phyloP scores from a whole-genome alignment of 1,140 invertebrate genomes.

The Orussus abietinus region DNA sequence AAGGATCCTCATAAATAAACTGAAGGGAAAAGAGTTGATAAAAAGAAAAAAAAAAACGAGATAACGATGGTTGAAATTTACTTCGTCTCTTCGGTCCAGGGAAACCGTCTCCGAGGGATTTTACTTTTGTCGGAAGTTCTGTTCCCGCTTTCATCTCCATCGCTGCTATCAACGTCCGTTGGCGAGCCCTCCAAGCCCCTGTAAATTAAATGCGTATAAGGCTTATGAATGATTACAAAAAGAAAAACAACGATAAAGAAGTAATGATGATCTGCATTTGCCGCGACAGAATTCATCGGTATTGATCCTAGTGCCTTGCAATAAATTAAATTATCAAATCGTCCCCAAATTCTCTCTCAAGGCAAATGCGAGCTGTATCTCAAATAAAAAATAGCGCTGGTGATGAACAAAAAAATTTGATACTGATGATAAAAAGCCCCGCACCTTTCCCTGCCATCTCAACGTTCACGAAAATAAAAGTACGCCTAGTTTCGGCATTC shows the following conservation, averaged over 20 bases:
- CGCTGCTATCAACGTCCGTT: conserved; percentile 40
- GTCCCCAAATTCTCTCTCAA: background rate
- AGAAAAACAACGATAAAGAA: conserved; percentile 18
- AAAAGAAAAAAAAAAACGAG: conserved; percentile 16
- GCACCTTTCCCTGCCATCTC: conserved; percentile 23
- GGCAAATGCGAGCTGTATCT: conserved; percentile 13
- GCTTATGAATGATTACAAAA: conserved; percentile 8
- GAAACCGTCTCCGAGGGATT: conserved; percentile 57
- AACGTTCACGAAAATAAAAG: conserved; percentile 18
- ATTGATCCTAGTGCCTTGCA: background rate
- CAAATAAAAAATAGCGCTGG: conserved; percentile 22
- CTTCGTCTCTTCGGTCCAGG: conserved; percentile 58
- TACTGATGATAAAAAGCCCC: conserved; percentile 48
- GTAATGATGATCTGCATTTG: conserved; percentile 23
- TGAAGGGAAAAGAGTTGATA: conserved; percentile 12
- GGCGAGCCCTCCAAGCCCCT: conserved; percentile 36
- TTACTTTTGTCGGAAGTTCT: conserved; percentile 49
- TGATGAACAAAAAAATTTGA: conserved; percentile 22
- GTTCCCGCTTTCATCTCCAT: conserved; percentile 40
- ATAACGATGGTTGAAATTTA: conserved; percentile 41
- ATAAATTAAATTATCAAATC: conserved; percentile 14
- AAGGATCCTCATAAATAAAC: conserved; percentile 4
- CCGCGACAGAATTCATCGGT: conserved; percentile 18
- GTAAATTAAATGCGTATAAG: conserved; percentile 23
- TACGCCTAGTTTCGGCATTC: too few relatives aligned